Percentiles rank a stretch among this genome's conserved stretches.
phyloP scores from a whole-genome alignment of 2,113 vertebrate genomes.

The Nymphicus hollandicus region DNA sequence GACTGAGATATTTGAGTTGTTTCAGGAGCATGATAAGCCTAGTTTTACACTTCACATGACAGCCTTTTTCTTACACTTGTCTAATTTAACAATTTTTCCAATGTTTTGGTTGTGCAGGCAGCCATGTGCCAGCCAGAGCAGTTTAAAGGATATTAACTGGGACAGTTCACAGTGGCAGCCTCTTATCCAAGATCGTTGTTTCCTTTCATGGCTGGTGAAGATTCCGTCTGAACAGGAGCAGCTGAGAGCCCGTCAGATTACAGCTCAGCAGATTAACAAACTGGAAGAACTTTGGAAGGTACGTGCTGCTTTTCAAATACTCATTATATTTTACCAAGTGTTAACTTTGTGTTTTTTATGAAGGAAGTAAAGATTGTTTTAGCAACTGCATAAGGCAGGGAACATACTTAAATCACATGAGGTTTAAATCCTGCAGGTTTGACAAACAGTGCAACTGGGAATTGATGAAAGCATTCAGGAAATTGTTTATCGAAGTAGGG shows the following conservation, averaged over 20 bases:
- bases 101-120: slow-evolving; percentile 77
- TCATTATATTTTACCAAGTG: accelerated
- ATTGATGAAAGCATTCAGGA: neutral
- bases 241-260: slow-evolving; percentile 93
- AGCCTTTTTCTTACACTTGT: neutral
- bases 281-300: slow-evolving; percentile 99
- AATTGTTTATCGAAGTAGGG: neutral
- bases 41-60: neutral
- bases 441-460: neutral
- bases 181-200: slow-evolving; percentile 97
- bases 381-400: neutral
- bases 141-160: slow-evolving; percentile 99
- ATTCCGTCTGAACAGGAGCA: slow-evolving; percentile 98
- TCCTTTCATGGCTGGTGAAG: slow-evolving; percentile 98
- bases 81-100: neutral
- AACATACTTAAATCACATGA: accelerated
- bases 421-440: neutral
- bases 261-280: slow-evolving; percentile 97
- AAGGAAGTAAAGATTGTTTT: neutral
- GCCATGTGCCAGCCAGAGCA: slow-evolving; percentile 98
- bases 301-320: neutral
- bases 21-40: neutral
- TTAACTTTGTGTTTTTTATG: accelerated
- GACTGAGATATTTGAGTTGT: neutral
- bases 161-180: slow-evolving; percentile 99